Evolutionary conservation across 2,888 invertebrate species (phyloP), one percentile per base, ranked within the genome.

Genomic region (Metopia argyrocephala): DNA sequence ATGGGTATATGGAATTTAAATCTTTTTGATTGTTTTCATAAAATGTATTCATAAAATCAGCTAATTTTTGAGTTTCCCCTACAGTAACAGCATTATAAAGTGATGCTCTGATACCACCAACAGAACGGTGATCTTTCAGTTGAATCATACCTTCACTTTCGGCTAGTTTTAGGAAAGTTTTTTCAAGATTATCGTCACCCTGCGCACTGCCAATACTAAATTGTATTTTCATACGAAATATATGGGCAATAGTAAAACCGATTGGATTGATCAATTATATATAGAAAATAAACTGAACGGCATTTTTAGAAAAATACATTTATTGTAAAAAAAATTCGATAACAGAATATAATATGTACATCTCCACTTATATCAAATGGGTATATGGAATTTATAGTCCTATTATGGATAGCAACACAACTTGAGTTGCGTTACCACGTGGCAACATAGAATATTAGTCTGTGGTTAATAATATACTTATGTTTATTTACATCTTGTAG

Each of bases 81-180:
- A 96, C 86, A 0, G 96, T 94, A 0, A 99, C 93, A 0, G 99
- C 98, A 87, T 99, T 99, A 92, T 98, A 99, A 2, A 98, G 92
- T 0, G 98, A 98, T 3, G 96, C 98, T 62, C 99, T 93, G 75
- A 99, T 96, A 38, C 99, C 99, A 46, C 99, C 99, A 56, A 99
- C 98, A 52, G 94, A 94, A 87, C 97, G 95, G 91, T 99, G 99
- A 69, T 99, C 99, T 91, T 99, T 98, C 38, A 98, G 91, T 87
- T 97, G 96, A 80, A 96, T 93, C 92, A 98, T 95, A 61, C 94
- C 93, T 20, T 92, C 90, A 56, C 94, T 92, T 84, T 94, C 94
- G 12, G 98, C 96, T 71, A 95, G 95, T 78, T 94, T 93, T 46
- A 99, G 88, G 87, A 99, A 99, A 85, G 94, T 92, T 85, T 95